A percentile compares a stretch with the other conserved stretches of the same genome.
Evolutionary conservation across 2,797 vertebrate species (phyloP).

Genomic region (Anableps anableps): DNA sequence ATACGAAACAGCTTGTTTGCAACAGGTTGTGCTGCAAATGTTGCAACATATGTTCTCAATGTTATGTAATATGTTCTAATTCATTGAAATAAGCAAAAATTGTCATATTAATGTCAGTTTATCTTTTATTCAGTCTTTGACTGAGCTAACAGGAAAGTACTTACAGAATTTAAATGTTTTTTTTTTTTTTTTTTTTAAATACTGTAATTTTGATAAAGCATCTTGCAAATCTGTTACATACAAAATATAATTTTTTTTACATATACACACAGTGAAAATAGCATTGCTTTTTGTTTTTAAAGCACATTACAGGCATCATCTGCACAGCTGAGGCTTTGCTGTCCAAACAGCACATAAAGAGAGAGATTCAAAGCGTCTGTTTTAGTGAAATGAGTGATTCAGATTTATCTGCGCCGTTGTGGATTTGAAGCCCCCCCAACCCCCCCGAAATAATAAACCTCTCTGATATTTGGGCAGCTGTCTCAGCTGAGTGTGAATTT

Average conservation of each 20-base stretch:
- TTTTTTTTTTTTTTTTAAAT: constrained; percentile 80
- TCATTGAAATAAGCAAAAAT: neutral
- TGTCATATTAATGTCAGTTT: constrained; percentile 73
- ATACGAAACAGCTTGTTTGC: neutral
- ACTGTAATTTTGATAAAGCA: constrained; percentile 74
- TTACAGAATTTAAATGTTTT: constrained; percentile 81
- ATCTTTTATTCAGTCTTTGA: constrained; percentile 80
- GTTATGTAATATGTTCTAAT: neutral
- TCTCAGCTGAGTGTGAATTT: constrained; percentile 22
- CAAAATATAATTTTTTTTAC: constrained; percentile 76
- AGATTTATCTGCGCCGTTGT: constrained; percentile 22
- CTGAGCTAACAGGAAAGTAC: constrained; percentile 75
- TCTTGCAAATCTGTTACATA: constrained; percentile 74
- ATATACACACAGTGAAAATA: constrained; percentile 65
- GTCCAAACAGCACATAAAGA: constrained; percentile 67
- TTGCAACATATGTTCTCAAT: neutral
- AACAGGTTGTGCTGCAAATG: neutral
- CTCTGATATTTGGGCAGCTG: constrained; percentile 14
- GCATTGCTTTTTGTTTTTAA: constrained; percentile 60
- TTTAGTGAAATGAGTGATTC: constrained; percentile 26
- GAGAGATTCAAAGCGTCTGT: constrained; percentile 32
- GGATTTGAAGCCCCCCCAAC: constrained; percentile 13
- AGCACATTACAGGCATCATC: constrained; percentile 29
- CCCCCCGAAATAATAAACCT: constrained; percentile 44
- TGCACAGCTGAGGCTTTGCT: constrained; percentile 58